A percentile compares a stretch with the other conserved stretches of the same genome.
These are phyloP conservation scores for Montipora cactus DNA, from an alignment of 64 coral and sea anemone genomes.

Conservation along the genomic window DNA sequence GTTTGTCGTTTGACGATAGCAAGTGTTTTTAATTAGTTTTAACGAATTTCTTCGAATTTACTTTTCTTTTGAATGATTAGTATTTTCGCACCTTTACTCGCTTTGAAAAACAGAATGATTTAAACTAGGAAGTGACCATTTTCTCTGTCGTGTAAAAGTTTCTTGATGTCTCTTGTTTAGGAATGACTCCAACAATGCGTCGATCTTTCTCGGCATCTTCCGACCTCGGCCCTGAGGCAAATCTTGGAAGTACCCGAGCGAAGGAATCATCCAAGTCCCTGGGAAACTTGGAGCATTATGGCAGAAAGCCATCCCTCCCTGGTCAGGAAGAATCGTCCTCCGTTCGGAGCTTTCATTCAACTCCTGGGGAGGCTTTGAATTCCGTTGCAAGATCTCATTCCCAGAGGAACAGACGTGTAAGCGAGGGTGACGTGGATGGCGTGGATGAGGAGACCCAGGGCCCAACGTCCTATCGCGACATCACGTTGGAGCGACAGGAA, in stretches of 20 bases:
- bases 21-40: no score
- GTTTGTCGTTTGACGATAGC: no score
- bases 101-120: no score
- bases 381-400: slow-evolving; percentile 4
- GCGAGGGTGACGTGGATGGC: slow-evolving; percentile 68
- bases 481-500: slow-evolving; percentile 75
- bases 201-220: slow-evolving; percentile 68
- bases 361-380: slow-evolving; percentile 1
- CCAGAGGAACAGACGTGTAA: slow-evolving; percentile 74
- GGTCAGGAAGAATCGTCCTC: slow-evolving; percentile 29
- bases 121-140: no score
- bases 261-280: slow-evolving; percentile 17
- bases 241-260: slow-evolving; percentile 4
- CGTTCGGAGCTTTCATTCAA: slow-evolving; percentile 28
- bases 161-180: neutral
- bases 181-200: slow-evolving; percentile 69
- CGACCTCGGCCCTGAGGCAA: slow-evolving; percentile 33
- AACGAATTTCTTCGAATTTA: no score
- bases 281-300: slow-evolving; percentile 25
- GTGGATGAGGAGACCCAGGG: slow-evolving; percentile 49
- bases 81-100: no score
- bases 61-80: no score
- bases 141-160: neutral
- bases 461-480: slow-evolving; percentile 68
- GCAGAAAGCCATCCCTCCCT: neutral